Evolutionary conservation across 2,113 vertebrate species (phyloP).

Genomic region (Stigmatopora argus): DNA sequence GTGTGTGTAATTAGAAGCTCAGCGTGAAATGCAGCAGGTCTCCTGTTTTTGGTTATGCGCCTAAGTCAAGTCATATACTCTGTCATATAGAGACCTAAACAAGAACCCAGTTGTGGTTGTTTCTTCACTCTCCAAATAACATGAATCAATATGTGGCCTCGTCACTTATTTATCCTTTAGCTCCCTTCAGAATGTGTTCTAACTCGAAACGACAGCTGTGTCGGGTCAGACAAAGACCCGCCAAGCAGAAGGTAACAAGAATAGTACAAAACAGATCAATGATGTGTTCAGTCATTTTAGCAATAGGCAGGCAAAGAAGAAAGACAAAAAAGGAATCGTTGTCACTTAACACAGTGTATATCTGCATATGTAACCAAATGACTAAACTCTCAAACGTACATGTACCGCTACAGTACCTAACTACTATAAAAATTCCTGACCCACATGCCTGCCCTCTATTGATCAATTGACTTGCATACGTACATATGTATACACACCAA

Average conservation of each 20-base stretch:
- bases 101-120: conserved; percentile 70
- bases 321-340: conserved; percentile 21
- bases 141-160: conserved; percentile 70
- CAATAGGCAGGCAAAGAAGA: conserved; percentile 31
- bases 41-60: conserved; percentile 24
- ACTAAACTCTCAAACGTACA: not conserved
- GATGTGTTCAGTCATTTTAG: conserved; percentile 30
- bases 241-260: conserved; percentile 21
- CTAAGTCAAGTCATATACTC: conserved; percentile 25
- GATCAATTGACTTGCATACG: not conserved
- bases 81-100: conserved; percentile 64
- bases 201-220: conserved; percentile 66
- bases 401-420: too few relatives aligned
- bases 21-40: conserved; percentile 55
- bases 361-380: not conserved
- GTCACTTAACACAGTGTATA: not conserved
- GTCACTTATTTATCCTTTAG: conserved; percentile 67
- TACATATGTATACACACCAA: too few relatives aligned
- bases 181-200: conserved; percentile 45
- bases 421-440: too few relatives aligned
- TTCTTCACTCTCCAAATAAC: conserved; percentile 89
- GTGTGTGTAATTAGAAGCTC: conserved; percentile 64
- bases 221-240: conserved; percentile 47
- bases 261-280: conserved; percentile 18
- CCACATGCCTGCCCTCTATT: not conserved